Conservation (phyloP, 1,140 invertebrate genomes). For the Aporrectodea caliginosa region DNA sequence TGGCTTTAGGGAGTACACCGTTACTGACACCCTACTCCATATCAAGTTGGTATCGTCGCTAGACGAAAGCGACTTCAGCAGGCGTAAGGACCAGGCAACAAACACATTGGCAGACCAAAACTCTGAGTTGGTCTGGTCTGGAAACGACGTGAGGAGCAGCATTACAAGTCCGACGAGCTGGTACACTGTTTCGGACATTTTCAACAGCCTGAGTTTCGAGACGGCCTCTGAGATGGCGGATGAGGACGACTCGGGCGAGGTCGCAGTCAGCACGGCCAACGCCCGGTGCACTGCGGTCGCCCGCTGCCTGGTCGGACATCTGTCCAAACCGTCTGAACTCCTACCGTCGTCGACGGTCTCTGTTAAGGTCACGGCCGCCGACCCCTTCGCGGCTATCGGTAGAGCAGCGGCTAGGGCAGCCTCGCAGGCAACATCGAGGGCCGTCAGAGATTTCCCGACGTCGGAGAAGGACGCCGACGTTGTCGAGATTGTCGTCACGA, state of each 20-base stretch:
- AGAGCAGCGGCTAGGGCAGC: background rate
- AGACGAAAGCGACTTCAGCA: too few species aligned
- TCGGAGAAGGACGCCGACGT: too few species aligned
- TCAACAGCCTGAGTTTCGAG: background rate
- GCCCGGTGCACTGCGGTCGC: background rate
- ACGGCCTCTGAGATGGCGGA: background rate
- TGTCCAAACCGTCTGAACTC: background rate
- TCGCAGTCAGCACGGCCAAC: background rate
- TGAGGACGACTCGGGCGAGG: background rate
- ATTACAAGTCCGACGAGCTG: background rate
- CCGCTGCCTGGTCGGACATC: background rate
- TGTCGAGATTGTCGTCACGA: too few species aligned
- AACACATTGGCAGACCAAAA: too few species aligned
- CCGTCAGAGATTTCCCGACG: too few species aligned
- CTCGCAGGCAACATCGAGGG: background rate
- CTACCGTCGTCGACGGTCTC: background rate
- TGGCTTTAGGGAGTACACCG: too few species aligned
- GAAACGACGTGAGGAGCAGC: too few species aligned
- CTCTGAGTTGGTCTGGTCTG: too few species aligned
- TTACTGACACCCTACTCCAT: too few species aligned
- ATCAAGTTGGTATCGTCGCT: too few species aligned
- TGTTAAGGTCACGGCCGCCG: background rate
- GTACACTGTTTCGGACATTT: background rate
- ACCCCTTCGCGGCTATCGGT: background rate
- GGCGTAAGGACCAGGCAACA: too few species aligned